A percentile compares a stretch with the other conserved stretches of the same genome.
Evolutionary conservation across 2,888 invertebrate genomes (phyloP).

Genomic region (Eupithecia vulgata): DNA sequence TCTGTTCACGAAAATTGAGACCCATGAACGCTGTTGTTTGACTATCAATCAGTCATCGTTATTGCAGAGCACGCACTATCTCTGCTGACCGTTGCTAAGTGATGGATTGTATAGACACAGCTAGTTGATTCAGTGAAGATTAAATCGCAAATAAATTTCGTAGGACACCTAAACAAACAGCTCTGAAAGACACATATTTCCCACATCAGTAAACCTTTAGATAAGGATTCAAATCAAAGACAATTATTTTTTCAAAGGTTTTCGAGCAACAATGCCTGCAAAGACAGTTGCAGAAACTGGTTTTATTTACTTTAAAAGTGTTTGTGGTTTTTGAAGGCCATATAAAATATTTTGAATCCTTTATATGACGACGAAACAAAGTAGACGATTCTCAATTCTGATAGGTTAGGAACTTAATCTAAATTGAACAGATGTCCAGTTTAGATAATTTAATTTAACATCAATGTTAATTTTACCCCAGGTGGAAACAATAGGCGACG

Average conservation of each 20-base stretch:
- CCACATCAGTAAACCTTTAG: background rate
- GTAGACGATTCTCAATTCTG: background rate
- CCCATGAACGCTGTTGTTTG: background rate
- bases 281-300: no score
- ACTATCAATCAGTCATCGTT: background rate
- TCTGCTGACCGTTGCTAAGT: background rate
- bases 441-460: no score
- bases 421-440: no score
- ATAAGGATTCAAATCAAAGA: background rate
- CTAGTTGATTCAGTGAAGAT: background rate
- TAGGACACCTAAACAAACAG: background rate
- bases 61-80: background rate
- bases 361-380: background rate
- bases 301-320: background rate
- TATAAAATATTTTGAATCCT: background rate
- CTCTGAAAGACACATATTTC: background rate
- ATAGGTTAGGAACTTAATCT: background rate
- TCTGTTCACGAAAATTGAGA: background rate
- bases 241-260: background rate
- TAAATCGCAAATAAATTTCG: background rate
- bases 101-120: background rate
- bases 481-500: slow-evolving; percentile 95
- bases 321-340: background rate
- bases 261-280: background rate
- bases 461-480: slow-evolving; percentile 54